Conservation (phyloP, 2,888 invertebrate species). For the Ephialtes manifestator region DNA sequence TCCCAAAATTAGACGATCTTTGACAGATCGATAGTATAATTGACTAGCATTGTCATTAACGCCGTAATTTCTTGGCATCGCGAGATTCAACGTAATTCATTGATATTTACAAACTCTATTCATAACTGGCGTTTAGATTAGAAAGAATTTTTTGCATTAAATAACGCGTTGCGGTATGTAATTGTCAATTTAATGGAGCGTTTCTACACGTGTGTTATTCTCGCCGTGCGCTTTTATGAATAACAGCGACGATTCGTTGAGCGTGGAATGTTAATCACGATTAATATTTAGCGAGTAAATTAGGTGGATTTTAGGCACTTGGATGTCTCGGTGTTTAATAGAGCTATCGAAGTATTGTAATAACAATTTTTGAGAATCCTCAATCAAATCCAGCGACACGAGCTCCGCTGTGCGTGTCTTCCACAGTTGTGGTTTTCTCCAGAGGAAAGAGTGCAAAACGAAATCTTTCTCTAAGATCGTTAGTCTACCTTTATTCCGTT, state of each 20-base stretch:
- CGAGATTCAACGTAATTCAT: constrained; percentile 32
- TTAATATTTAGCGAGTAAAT: constrained; percentile 55
- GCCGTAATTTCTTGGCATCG: neutral
- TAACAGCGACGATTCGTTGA: constrained; percentile 22
- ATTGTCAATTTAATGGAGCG: constrained; percentile 64
- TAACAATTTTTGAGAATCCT: constrained; percentile 73
- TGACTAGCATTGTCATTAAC: constrained; percentile 3
- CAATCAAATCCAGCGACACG: constrained; percentile 78
- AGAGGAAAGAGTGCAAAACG: constrained; percentile 13
- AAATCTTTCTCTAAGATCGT: constrained; percentile 17
- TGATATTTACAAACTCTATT: constrained; percentile 20
- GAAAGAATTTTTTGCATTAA: neutral
- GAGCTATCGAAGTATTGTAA: constrained; percentile 55
- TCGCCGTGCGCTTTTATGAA: constrained; percentile 50
- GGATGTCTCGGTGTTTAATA: constrained; percentile 64
- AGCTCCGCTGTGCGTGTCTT: constrained; percentile 63
- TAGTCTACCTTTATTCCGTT: neutral
- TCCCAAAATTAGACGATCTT: constrained; percentile 5
- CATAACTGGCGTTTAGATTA: constrained; percentile 32
- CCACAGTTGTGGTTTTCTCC: constrained; percentile 54
- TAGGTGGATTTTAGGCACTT: constrained; percentile 25
- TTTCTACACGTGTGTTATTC: constrained; percentile 46
- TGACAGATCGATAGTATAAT: constrained; percentile 10
- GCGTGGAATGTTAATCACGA: constrained; percentile 42
- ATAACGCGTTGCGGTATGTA: constrained; percentile 37